Conservation (phyloP, 2,113 vertebrate species). For the Trachemys scripta region DNA sequence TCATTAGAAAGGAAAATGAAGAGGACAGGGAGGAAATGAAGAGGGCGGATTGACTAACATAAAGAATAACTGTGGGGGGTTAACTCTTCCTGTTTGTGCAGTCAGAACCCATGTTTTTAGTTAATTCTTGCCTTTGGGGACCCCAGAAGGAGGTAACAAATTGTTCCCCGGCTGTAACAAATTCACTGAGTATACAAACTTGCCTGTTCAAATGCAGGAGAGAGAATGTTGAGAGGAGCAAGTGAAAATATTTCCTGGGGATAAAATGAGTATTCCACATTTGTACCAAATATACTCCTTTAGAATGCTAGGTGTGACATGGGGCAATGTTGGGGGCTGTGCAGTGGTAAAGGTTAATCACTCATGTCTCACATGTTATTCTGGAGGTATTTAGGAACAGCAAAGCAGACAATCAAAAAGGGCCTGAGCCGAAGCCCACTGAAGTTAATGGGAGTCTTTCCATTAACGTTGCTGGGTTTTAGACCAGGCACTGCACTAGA, state of each 20-base stretch:
- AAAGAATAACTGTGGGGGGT: slow-evolving; percentile 78
- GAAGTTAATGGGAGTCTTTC: neutral
- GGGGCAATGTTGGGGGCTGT: neutral
- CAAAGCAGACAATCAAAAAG: neutral
- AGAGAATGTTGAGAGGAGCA: neutral
- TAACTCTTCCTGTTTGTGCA: slow-evolving; percentile 77
- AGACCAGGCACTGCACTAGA: neutral
- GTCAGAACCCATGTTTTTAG: slow-evolving; percentile 74
- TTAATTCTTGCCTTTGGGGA: slow-evolving; percentile 79
- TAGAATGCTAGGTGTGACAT: neutral
- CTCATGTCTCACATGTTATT: neutral
- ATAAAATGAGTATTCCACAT: slow-evolving; percentile 21
- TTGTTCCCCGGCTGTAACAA: slow-evolving; percentile 60
- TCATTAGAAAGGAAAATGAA: slow-evolving; percentile 78
- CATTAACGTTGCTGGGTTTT: neutral
- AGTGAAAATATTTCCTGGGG: slow-evolving; percentile 26
- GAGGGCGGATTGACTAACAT: slow-evolving; percentile 76
- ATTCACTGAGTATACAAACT: slow-evolving; percentile 60
- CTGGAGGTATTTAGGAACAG: neutral
- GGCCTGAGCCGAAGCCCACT: neutral
- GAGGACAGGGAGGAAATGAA: slow-evolving; percentile 63
- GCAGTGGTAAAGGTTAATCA: slow-evolving; percentile 11
- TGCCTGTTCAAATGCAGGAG: slow-evolving; percentile 29
- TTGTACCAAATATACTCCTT: slow-evolving; percentile 10
- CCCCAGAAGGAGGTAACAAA: slow-evolving; percentile 74